Evolutionary conservation across 2,888 invertebrate species (phyloP).

Genomic region (Anarsia innoxiella): DNA sequence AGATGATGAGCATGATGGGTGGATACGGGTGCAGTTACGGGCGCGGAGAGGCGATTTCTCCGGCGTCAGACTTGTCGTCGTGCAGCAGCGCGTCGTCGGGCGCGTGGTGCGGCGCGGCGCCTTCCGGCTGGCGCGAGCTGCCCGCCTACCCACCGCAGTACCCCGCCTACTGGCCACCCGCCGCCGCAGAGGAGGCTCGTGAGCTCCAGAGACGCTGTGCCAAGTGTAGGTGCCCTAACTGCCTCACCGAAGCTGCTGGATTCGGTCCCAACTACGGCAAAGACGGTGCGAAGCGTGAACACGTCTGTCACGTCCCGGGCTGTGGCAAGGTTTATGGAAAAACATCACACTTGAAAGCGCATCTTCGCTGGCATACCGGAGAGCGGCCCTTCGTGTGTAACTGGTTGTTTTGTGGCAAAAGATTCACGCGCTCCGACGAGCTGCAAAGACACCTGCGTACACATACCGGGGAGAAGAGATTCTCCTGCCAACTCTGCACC

Average conservation of each 20-base stretch:
- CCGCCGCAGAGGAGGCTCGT: slow-evolving; percentile 58
- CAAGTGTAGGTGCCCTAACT: slow-evolving; percentile 88
- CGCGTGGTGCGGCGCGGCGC: slow-evolving; percentile 48
- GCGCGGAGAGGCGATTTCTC: slow-evolving; percentile 70
- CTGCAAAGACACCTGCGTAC: slow-evolving; percentile 91
- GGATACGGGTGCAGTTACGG: slow-evolving; percentile 61
- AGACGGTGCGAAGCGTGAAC: slow-evolving; percentile 85
- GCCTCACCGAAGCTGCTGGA: slow-evolving; percentile 85
- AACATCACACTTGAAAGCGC: slow-evolving; percentile 95
- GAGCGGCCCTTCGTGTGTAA: slow-evolving; percentile 93
- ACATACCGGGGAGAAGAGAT: slow-evolving; percentile 92
- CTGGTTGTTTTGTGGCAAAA: slow-evolving; percentile 92
- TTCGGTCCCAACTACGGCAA: slow-evolving; percentile 83
- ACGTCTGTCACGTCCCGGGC: slow-evolving; percentile 90
- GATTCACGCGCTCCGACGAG: slow-evolving; percentile 94
- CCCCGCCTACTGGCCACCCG: slow-evolving; percentile 66
- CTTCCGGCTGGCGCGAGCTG: slow-evolving; percentile 59
- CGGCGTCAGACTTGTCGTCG: slow-evolving; percentile 58
- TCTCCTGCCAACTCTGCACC: slow-evolving; percentile 88
- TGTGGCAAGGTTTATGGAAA: slow-evolving; percentile 94
- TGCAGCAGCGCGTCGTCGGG: slow-evolving; percentile 64
- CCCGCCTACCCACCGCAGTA: slow-evolving; percentile 64
- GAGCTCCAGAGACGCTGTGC: slow-evolving; percentile 82
- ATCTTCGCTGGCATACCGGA: slow-evolving; percentile 94
- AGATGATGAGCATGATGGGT: slow-evolving; percentile 68